phyloP scores from a whole-genome alignment of 2,888 invertebrate species.

The Arrhopalites spinosus region DNA sequence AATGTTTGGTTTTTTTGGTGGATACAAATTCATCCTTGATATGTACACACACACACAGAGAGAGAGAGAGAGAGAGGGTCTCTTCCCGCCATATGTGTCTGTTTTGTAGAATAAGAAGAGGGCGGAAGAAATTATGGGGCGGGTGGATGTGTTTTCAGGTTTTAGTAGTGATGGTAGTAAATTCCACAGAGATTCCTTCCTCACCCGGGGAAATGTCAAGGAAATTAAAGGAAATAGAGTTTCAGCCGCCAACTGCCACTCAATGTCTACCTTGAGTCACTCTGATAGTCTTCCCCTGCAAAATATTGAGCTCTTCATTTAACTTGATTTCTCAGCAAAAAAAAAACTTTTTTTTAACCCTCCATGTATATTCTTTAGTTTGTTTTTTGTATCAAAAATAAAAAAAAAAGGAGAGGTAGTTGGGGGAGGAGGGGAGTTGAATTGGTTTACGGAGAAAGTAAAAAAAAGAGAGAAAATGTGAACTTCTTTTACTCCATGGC shows the following conservation, averaged over 20 bases:
- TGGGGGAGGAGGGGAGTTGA: too few relatives aligned
- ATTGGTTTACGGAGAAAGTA: too few relatives aligned
- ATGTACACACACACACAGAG: too few relatives aligned
- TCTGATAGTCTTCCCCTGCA: conserved; percentile 23
- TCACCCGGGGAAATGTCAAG: conserved; percentile 34
- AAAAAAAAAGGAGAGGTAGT: too few relatives aligned
- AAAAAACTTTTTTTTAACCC: background rate
- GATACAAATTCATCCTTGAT: too few relatives aligned
- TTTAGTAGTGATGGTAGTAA: background rate
- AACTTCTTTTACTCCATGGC: too few relatives aligned
- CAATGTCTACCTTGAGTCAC: conserved; percentile 34
- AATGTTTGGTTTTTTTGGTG: too few relatives aligned
- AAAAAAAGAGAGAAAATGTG: too few relatives aligned
- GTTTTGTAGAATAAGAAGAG: background rate
- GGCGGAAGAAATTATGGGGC: background rate
- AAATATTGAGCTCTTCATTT: conserved; percentile 34
- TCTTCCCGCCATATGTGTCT: too few relatives aligned
- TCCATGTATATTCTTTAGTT: too few relatives aligned
- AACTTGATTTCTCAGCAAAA: conserved; percentile 28
- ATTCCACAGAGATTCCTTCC: conserved; percentile 27
- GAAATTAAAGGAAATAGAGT: conserved; percentile 38
- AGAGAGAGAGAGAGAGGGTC: too few relatives aligned
- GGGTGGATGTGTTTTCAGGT: background rate
- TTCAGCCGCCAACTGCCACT: conserved; percentile 34
- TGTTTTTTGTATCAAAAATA: too few relatives aligned